Evolutionary conservation across 2,888 invertebrate genomes (phyloP).

Genomic region (Junonia oenone): DNA sequence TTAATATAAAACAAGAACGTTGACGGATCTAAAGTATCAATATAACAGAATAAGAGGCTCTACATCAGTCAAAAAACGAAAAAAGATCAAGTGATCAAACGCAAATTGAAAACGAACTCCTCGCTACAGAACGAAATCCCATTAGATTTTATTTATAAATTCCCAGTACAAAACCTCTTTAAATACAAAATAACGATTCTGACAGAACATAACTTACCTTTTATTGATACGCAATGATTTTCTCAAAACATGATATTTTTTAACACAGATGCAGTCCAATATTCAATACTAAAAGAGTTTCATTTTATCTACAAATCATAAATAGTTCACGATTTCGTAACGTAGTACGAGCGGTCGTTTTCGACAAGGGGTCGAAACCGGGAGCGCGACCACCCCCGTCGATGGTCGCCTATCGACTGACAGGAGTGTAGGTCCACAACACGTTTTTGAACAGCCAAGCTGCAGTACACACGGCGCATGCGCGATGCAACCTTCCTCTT

Average conservation of each 20-base stretch:
- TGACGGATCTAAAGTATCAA: too few species aligned
- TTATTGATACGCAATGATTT: background rate
- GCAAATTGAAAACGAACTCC: background rate
- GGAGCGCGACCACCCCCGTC: conserved; percentile 40
- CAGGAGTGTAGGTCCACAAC: conserved; percentile 43
- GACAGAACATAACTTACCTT: conserved; percentile 4
- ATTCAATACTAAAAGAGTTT: background rate
- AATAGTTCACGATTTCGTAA: conserved; percentile 4
- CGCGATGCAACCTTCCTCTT: conserved; percentile 57
- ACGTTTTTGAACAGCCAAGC: conserved; percentile 55
- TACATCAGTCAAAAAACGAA: background rate
- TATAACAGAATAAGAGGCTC: background rate
- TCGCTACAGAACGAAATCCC: background rate
- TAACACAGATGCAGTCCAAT: background rate
- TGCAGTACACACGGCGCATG: conserved; percentile 64
- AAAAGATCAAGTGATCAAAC: background rate
- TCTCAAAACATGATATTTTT: background rate
- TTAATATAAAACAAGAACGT: too few species aligned
- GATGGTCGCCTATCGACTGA: conserved; percentile 62
- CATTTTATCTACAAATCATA: conserved; percentile 4
- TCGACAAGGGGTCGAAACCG: conserved; percentile 4
- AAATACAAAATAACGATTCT: background rate
- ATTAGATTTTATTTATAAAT: background rate
- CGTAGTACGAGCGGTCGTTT: background rate
- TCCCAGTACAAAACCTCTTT: background rate